Evolutionary conservation across 2,888 invertebrate species (phyloP).

Genomic region (Callinectes sapidus): DNA sequence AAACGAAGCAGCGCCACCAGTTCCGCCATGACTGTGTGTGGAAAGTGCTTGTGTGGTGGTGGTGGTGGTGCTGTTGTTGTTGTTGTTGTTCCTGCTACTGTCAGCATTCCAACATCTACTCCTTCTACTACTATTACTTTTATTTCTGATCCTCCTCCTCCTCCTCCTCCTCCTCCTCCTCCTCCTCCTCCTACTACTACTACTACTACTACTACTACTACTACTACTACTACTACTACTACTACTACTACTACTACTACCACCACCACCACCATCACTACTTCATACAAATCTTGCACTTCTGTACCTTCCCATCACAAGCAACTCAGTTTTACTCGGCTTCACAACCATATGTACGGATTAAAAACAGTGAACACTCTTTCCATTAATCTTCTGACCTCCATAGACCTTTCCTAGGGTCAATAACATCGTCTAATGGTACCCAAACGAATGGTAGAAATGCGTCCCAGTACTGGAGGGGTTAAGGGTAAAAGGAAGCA

Average conservation of each 20-base stretch:
- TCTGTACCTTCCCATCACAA: not conserved
- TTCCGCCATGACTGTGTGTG: too few relatives aligned
- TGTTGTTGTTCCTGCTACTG: not conserved
- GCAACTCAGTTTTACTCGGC: too few relatives aligned
- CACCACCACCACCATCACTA: not conserved
- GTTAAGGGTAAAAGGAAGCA: not conserved
- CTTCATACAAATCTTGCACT: not conserved
- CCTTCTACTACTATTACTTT: not conserved
- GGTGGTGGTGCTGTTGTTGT: not conserved
- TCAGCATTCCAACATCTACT: not conserved
- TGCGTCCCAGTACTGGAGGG: too few relatives aligned
- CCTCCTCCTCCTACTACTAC: not conserved
- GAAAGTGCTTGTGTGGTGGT: too few relatives aligned
- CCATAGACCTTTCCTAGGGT: too few relatives aligned
- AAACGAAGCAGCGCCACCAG: too few relatives aligned
- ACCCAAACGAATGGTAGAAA: too few relatives aligned
- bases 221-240: conserved; percentile 42
- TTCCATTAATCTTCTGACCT: too few relatives aligned
- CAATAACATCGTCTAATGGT: too few relatives aligned
- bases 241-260: conserved; percentile 21
- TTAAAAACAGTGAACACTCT: too few relatives aligned
- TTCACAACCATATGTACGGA: too few relatives aligned
- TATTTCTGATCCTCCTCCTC: too few relatives aligned
- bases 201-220: conserved; percentile 36
- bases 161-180: not conserved